phyloP scores from a whole-genome alignment of 2,888 invertebrate species.

The Mamestra brassicae region DNA sequence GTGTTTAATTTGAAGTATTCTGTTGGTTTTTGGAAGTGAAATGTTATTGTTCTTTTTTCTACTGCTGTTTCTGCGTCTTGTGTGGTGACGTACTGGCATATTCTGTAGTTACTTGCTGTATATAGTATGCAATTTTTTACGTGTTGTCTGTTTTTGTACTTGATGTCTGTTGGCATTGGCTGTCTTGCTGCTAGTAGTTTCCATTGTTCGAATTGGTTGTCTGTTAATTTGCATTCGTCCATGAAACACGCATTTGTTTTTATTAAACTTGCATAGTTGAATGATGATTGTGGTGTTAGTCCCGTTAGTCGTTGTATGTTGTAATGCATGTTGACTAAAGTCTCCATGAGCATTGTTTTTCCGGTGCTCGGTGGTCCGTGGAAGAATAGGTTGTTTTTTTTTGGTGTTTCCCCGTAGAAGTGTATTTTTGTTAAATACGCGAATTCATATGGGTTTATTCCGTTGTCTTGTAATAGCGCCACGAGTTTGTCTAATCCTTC shows the following conservation, averaged over 20 bases:
- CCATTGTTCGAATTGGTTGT: too few relatives aligned
- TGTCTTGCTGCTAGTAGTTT: too few relatives aligned
- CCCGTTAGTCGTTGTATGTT: slow-evolving; percentile 64
- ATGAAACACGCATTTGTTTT: slow-evolving; percentile 63
- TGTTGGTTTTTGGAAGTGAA: too few relatives aligned
- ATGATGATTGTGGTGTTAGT: slow-evolving; percentile 55
- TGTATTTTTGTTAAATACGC: not conserved
- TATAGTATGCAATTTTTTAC: too few relatives aligned
- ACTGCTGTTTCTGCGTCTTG: too few relatives aligned
- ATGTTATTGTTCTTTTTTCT: too few relatives aligned
- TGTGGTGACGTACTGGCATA: too few relatives aligned
- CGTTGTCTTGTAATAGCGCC: not conserved
- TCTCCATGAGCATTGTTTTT: slow-evolving; percentile 65
- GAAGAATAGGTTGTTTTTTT: slow-evolving; percentile 23
- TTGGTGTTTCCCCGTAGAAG: slow-evolving; percentile 5
- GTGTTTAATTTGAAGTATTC: too few relatives aligned
- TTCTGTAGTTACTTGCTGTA: too few relatives aligned
- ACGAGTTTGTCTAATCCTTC: not conserved
- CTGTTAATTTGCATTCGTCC: too few relatives aligned
- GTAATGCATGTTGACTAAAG: slow-evolving; percentile 21
- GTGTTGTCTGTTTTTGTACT: too few relatives aligned
- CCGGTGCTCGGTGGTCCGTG: slow-evolving; percentile 24
- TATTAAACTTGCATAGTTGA: slow-evolving; percentile 64
- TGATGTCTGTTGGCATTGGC: too few relatives aligned
- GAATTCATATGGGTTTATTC: not conserved